These are phyloP conservation scores for Gallinago jamesoni DNA, from an alignment of 2,113 vertebrate species.

Conservation along the genomic window DNA sequence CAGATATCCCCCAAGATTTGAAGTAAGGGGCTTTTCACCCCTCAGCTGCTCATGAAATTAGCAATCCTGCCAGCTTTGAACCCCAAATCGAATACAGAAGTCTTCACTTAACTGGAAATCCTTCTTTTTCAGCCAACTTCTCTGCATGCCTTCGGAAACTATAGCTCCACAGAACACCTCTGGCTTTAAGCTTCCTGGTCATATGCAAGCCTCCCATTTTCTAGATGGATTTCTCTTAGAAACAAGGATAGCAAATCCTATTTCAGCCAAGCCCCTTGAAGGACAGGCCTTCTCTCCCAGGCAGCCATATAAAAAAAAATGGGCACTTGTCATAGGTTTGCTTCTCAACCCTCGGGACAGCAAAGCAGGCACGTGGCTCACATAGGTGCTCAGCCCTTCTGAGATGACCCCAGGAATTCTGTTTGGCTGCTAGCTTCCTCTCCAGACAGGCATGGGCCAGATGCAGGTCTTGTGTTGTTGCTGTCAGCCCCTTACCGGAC, in stretches of 20 bases:
- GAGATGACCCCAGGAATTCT: not conserved
- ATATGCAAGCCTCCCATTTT: not conserved
- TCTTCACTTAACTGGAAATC: not conserved
- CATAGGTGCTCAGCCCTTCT: not conserved
- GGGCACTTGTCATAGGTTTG: not conserved
- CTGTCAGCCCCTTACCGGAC: not conserved
- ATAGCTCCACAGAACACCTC: not conserved
- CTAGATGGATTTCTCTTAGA: not conserved
- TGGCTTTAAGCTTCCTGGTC: not conserved
- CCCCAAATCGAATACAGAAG: not conserved
- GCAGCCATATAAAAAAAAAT: not conserved
- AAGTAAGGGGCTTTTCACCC: slow-evolving; percentile 28
- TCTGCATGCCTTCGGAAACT: not conserved
- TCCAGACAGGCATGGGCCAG: not conserved
- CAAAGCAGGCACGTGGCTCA: not conserved
- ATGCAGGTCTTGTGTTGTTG: not conserved
- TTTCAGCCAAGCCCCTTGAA: not conserved
- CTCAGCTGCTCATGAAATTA: not conserved
- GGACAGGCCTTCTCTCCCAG: not conserved
- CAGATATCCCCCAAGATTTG: slow-evolving; percentile 9
- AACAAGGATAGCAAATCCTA: not conserved
- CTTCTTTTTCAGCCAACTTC: not conserved
- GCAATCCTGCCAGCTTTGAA: not conserved
- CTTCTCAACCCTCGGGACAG: not conserved
- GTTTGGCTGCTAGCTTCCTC: not conserved